phyloP scores from a whole-genome alignment of 2,888 invertebrate species.

The Dione juno region DNA sequence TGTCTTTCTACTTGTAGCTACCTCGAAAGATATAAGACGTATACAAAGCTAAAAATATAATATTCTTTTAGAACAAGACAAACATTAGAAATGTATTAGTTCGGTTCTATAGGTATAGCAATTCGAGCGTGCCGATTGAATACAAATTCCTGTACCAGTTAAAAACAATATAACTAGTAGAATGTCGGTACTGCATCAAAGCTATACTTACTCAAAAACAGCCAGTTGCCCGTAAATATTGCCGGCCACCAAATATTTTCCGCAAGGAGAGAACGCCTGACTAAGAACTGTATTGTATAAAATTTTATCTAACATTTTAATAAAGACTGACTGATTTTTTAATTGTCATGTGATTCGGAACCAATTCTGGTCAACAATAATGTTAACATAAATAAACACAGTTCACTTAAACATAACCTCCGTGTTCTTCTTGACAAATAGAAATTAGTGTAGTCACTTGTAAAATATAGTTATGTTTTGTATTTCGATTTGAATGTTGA shows the following conservation, averaged over 20 bases:
- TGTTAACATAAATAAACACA: background rate
- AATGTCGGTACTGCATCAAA: background rate
- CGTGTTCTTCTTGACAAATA: background rate
- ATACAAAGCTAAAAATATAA: too few relatives aligned
- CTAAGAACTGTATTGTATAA: constrained; percentile 92
- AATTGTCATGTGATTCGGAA: too few relatives aligned
- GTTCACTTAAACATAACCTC: background rate
- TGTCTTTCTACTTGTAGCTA: too few relatives aligned
- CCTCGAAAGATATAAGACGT: too few relatives aligned
- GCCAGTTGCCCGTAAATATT: constrained; percentile 94
- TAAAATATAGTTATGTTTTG: background rate
- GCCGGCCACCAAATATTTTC: constrained; percentile 91
- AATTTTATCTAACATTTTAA: constrained; percentile 80
- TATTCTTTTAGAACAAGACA: too few relatives aligned
- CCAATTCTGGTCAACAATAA: background rate
- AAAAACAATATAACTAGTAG: too few relatives aligned
- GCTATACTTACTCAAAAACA: constrained; percentile 88
- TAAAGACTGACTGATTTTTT: background rate
- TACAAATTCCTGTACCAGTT: too few relatives aligned
- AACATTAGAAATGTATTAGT: too few relatives aligned
- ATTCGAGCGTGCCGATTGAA: too few relatives aligned
- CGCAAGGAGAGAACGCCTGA: constrained; percentile 92
- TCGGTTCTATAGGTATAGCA: too few relatives aligned
- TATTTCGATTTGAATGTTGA: background rate
- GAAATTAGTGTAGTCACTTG: background rate